Evolutionary conservation across 2,888 invertebrate species (phyloP).

Genomic region (Gymnoscelis rufifasciata): DNA sequence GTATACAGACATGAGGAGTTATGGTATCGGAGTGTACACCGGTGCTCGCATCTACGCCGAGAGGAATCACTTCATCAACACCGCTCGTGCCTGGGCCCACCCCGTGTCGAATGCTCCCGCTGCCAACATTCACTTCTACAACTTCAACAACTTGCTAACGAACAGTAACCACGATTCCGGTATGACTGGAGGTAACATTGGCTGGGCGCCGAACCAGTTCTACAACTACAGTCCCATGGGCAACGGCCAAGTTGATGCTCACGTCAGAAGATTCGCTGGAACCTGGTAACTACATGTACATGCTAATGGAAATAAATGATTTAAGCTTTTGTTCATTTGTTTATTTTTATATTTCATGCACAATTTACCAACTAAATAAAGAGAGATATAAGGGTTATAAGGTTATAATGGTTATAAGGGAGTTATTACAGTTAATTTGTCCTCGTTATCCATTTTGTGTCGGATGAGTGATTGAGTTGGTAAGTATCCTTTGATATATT

Average conservation of each 20-base stretch:
- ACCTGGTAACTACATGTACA: conserved; percentile 5
- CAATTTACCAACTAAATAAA: too few species aligned
- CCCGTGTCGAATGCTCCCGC: conserved; percentile 4
- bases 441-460: too few species aligned
- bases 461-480: too few species aligned
- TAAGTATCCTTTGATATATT: too few species aligned
- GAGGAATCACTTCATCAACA: conserved; percentile 12
- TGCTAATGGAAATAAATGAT: too few species aligned
- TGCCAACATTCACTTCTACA: neutral
- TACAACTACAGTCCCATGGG: conserved; percentile 13
- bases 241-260: neutral
- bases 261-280: conserved; percentile 11
- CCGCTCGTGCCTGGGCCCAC: conserved; percentile 12
- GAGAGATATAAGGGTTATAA: too few species aligned
- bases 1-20: conserved; percentile 9
- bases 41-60: conserved; percentile 11
- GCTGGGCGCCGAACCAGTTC: conserved; percentile 4
- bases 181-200: neutral
- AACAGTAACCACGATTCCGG: conserved; percentile 10
- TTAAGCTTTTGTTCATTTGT: too few species aligned
- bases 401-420: too few species aligned
- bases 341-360: too few species aligned
- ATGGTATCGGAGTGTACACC: conserved; percentile 14
- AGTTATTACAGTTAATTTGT: too few species aligned
- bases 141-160: conserved; percentile 4